A percentile compares a stretch with the other conserved stretches of the same genome.
phyloP scores from a whole-genome alignment of 2,113 vertebrate genomes.

The Odontesthes bonariensis region DNA sequence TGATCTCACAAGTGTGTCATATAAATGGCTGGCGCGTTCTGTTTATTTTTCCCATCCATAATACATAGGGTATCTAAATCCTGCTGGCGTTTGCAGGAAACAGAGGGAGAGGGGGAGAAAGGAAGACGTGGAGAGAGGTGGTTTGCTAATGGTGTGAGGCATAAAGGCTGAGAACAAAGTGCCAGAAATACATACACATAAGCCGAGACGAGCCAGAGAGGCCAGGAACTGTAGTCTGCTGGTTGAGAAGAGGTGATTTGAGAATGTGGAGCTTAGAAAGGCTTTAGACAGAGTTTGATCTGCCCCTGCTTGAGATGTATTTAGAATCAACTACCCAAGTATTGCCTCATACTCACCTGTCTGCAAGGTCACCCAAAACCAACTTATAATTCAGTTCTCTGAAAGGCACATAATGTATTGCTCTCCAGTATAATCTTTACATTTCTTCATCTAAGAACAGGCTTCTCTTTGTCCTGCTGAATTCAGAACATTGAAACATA shows the following conservation, averaged over 20 bases:
- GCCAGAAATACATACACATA: conserved; percentile 76
- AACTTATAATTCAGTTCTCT: conserved; percentile 49
- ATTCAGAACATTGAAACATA: conserved; percentile 24
- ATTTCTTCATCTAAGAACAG: conserved; percentile 40
- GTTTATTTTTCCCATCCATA: conserved; percentile 81
- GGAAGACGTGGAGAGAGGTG: conserved; percentile 40
- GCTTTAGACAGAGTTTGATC: conserved; percentile 67
- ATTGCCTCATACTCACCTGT: conserved; percentile 64
- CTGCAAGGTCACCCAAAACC: conserved; percentile 66
- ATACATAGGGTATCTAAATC: conserved; percentile 80
- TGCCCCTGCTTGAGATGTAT: conserved; percentile 41
- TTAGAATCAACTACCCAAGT: conserved; percentile 51
- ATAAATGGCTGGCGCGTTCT: conserved; percentile 74
- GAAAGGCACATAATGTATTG: conserved; percentile 42
- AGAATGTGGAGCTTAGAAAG: conserved; percentile 69
- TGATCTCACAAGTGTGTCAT: conserved; percentile 78
- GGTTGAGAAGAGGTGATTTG: conserved; percentile 63
- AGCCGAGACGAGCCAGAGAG: conserved; percentile 59
- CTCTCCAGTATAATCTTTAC: conserved; percentile 59
- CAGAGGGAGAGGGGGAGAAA: conserved; percentile 24
- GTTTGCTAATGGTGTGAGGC: conserved; percentile 74
- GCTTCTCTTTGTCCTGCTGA: conserved; percentile 10
- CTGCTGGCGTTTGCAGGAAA: conserved; percentile 75
- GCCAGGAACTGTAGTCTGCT: conserved; percentile 64
- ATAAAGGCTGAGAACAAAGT: conserved; percentile 76